A percentile compares a stretch with the other conserved stretches of the same genome.
Conservation (phyloP, 2,113 vertebrate species). For the Casuarius casuarius region DNA sequence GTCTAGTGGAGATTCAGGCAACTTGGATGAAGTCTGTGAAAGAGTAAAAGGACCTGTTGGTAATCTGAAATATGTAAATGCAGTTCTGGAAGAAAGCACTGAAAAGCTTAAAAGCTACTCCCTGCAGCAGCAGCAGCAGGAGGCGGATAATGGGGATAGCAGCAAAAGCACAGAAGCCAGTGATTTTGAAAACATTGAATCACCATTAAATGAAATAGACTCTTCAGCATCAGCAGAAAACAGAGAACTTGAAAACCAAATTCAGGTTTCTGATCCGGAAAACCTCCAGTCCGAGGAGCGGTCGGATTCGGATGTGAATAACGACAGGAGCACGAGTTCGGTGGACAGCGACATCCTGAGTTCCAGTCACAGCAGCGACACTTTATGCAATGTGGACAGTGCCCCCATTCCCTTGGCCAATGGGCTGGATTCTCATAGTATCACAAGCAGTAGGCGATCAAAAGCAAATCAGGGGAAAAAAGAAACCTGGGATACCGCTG, state of each 20-base stretch:
- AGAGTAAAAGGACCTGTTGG: constrained; percentile 80
- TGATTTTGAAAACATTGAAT: constrained; percentile 95
- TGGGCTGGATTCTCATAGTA: constrained; percentile 95
- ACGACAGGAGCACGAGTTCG: constrained; percentile 96
- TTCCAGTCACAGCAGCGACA: constrained; percentile 98
- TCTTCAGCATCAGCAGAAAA: constrained; percentile 87
- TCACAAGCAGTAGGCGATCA: constrained; percentile 96
- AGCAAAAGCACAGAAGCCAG: constrained; percentile 95
- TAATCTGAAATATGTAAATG: constrained; percentile 90
- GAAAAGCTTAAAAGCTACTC: constrained; percentile 97
- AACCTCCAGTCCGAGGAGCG: constrained; percentile 91
- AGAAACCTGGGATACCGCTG: constrained; percentile 97
- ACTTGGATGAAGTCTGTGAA: constrained; percentile 81
- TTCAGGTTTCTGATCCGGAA: constrained; percentile 87
- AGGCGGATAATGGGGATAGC: constrained; percentile 89
- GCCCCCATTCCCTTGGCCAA: constrained; percentile 91
- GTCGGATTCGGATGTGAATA: constrained; percentile 96
- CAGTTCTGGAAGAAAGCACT: constrained; percentile 96
- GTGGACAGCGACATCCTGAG: constrained; percentile 99
- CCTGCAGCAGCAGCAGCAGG: constrained; percentile 88
- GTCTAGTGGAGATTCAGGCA: constrained; percentile 76
- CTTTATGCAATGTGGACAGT: constrained; percentile 94
- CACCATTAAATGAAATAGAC: constrained; percentile 88
- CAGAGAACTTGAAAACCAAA: constrained; percentile 90
- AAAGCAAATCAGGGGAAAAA: constrained; percentile 97